Conservation (phyloP, 92 coral and sea anemone genomes). For the Porites evermanni region DNA sequence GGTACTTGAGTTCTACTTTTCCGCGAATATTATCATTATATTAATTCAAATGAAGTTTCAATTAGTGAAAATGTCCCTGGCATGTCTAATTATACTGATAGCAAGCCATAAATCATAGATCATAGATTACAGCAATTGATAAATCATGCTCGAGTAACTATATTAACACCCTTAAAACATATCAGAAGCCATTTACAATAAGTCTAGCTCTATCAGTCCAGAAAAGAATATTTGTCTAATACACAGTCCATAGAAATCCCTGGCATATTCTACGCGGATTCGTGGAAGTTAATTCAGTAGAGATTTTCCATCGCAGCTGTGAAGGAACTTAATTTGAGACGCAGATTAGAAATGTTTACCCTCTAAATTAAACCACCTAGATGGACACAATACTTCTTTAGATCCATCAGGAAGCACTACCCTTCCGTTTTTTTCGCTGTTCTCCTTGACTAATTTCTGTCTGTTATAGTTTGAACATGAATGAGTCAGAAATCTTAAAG, state of each 20-base stretch:
- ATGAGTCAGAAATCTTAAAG: neutral
- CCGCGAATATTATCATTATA: neutral
- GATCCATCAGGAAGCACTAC: neutral
- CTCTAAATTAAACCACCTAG: neutral
- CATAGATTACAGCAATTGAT: neutral
- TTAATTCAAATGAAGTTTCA: neutral
- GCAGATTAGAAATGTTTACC: conserved; percentile 9
- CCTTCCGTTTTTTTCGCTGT: neutral
- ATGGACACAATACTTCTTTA: neutral
- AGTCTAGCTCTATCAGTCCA: neutral
- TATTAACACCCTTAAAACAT: neutral
- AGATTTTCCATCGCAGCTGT: conserved; percentile 10
- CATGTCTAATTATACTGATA: too few relatives aligned
- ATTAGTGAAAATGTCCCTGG: neutral
- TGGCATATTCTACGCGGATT: neutral
- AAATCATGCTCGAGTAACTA: neutral
- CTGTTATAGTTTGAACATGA: neutral
- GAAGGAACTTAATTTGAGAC: conserved; percentile 4
- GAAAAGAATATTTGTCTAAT: neutral
- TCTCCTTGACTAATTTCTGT: neutral
- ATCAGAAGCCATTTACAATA: neutral
- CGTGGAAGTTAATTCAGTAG: neutral
- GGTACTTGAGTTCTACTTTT: neutral
- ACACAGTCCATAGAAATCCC: neutral
- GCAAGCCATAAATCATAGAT: too few relatives aligned